Evolutionary conservation across 2,888 invertebrate species (phyloP).

Genomic region (Nowickia ferox): DNA sequence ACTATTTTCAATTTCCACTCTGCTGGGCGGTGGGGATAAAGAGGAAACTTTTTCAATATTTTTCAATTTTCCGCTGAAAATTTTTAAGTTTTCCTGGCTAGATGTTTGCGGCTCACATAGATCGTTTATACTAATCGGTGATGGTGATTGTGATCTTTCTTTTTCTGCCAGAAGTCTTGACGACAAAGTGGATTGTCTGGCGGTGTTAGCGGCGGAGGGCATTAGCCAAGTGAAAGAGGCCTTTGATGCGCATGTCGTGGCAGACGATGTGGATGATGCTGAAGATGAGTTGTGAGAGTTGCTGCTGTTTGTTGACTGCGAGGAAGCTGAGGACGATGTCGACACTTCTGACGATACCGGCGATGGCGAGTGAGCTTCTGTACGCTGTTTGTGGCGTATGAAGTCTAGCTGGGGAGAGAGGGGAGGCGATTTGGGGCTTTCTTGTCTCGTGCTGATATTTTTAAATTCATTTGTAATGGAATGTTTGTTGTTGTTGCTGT

Average conservation of each 20-base stretch:
- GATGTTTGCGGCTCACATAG: constrained; percentile 68
- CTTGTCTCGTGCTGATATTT: constrained; percentile 60
- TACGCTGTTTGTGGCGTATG: constrained; percentile 71
- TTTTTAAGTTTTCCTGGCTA: constrained; percentile 52
- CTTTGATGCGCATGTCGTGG: constrained; percentile 77
- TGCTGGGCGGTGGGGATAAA: constrained; percentile 45
- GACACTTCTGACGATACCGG: constrained; percentile 77
- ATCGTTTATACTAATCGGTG: constrained; percentile 67
- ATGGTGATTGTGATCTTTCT: constrained; percentile 37
- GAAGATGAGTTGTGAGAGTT: constrained; percentile 73
- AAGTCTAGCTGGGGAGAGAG: constrained; percentile 57
- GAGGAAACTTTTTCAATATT: constrained; percentile 47
- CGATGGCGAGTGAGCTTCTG: constrained; percentile 78
- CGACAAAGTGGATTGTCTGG: constrained; percentile 6
- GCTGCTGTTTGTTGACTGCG: constrained; percentile 74
- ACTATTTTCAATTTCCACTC: constrained; percentile 44
- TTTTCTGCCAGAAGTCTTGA: constrained; percentile 50
- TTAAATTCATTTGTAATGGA: constrained; percentile 75
- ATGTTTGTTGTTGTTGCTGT: constrained; percentile 73
- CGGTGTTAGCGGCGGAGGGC: constrained; percentile 40
- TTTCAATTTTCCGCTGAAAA: constrained; percentile 63
- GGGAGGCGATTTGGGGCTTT: constrained; percentile 49
- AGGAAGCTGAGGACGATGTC: constrained; percentile 73
- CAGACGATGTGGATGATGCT: constrained; percentile 74
- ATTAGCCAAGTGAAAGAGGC: constrained; percentile 81